Evolutionary conservation across 2,888 invertebrate species (phyloP).

Genomic region (Amitus sp.): DNA sequence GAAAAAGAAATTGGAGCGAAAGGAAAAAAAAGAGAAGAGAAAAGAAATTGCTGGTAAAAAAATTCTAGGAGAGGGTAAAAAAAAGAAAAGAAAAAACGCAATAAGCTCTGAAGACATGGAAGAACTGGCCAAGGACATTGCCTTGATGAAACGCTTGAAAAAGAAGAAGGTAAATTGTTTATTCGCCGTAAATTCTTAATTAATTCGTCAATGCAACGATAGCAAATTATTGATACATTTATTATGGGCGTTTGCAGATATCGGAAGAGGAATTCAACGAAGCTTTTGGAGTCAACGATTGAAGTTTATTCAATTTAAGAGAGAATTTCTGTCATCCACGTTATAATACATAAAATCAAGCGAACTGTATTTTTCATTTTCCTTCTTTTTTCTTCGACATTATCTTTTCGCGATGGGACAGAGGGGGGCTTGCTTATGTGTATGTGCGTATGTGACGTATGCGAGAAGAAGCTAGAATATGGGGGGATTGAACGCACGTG

Average conservation of each 20-base stretch:
- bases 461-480: no score
- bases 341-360: no score
- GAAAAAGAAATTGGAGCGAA: conserved; percentile 74
- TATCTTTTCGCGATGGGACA: no score
- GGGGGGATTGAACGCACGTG: no score
- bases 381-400: no score
- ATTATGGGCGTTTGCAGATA: conserved; percentile 58
- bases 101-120: conserved; percentile 79
- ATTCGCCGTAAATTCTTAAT: background rate
- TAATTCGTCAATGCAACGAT: no score
- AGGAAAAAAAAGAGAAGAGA: conserved; percentile 71
- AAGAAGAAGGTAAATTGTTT: conserved; percentile 74
- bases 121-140: conserved; percentile 82
- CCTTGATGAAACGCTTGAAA: conserved; percentile 86
- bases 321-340: background rate
- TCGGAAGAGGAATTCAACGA: conserved; percentile 66
- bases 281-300: conserved; percentile 56
- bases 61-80: conserved; percentile 64
- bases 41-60: conserved; percentile 61
- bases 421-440: no score
- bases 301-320: conserved; percentile 4
- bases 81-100: conserved; percentile 68
- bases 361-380: no score
- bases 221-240: no score
- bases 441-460: no score